These are phyloP conservation scores for Labeo calbasu DNA, from an alignment of 2,797 vertebrate genomes.

Conservation along the genomic window DNA sequence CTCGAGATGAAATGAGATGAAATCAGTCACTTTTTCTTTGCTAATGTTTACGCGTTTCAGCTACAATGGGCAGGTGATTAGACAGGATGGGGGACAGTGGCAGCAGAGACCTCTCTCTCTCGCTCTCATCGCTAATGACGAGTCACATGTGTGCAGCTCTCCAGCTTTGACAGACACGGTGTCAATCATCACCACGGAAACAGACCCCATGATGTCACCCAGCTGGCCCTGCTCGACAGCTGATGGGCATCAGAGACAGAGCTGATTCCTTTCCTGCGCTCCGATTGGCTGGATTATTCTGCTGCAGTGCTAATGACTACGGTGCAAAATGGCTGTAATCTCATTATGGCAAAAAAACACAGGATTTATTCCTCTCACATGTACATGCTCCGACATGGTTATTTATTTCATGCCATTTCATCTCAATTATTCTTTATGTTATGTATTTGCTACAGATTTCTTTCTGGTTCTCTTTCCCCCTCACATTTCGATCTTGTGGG, in stretches of 20 bases:
- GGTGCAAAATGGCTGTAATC: slow-evolving; percentile 64
- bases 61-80: slow-evolving; percentile 66
- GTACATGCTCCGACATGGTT: slow-evolving; percentile 13
- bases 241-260: slow-evolving; percentile 67
- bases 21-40: slow-evolving; percentile 61
- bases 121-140: slow-evolving; percentile 69
- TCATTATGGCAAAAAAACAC: slow-evolving; percentile 53
- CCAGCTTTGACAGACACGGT: slow-evolving; percentile 72
- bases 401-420: slow-evolving; percentile 48
- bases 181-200: slow-evolving; percentile 74
- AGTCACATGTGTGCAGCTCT: slow-evolving; percentile 74
- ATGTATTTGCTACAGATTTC: background rate
- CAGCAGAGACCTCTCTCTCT: slow-evolving; percentile 51
- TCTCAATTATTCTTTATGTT: background rate
- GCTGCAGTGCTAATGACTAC: slow-evolving; percentile 64
- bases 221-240: slow-evolving; percentile 71
- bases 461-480: background rate
- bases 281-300: slow-evolving; percentile 64
- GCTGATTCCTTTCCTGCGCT: slow-evolving; percentile 56
- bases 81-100: slow-evolving; percentile 61
- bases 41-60: slow-evolving; percentile 64
- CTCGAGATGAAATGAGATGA: slow-evolving; percentile 55
- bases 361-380: slow-evolving; percentile 58
- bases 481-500: background rate
- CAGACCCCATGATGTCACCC: slow-evolving; percentile 73